Base-by-base conservation (phyloP, 2,888 invertebrate genomes). In the Nematopogon swammerdamellus region DNA sequence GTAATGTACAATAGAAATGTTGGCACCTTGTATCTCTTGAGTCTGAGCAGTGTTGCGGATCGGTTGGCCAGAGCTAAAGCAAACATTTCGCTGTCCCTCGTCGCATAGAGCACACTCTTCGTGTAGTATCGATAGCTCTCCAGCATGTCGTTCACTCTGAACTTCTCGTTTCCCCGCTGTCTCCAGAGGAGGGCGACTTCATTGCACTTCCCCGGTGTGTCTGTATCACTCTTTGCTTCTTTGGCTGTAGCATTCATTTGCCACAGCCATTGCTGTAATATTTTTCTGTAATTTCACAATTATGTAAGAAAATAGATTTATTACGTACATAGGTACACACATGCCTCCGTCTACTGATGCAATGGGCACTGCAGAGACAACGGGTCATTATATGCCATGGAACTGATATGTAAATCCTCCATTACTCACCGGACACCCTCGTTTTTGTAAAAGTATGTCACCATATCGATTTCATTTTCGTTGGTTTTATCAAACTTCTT, bases 51-150 rank as follows among this genome's bases (percentile, higher is more conserved):
- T 8, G 85, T 82, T 17, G 88, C 88, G 11, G 89, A 88, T 62
- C 89, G 76, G 58, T 89, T 89, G 0, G 86, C 87, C 49, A 86
- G 66, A 0, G 87, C 87, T 46, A 87, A 61, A 1, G 85, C 70
- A 56, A 84, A 83, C 65, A 84, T 83, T 11, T 80, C 68, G 45
- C 81, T 81, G 25, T 75, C 65, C 30, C 74, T 73, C 14, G 72
- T 66, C 4, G 88, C 86, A 60, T 76, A 82, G 49, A 81, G 62
- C 10, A 88, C 79, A 66, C 87, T 85, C 59, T 83, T 82, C 0
- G 84, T 83, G 59, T 88, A 89, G 45, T 74, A 80, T 49, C 72
- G 63, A 49, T 85, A 71, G 58, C 85, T 84, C 3, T 77, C 73
- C 11, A 71, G 59, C 46, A 82, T 71, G 30, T 73, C 61, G 53